Evolutionary conservation across 2,113 vertebrate genomes (phyloP).

Genomic region (Nothoprocta pentlandii): DNA sequence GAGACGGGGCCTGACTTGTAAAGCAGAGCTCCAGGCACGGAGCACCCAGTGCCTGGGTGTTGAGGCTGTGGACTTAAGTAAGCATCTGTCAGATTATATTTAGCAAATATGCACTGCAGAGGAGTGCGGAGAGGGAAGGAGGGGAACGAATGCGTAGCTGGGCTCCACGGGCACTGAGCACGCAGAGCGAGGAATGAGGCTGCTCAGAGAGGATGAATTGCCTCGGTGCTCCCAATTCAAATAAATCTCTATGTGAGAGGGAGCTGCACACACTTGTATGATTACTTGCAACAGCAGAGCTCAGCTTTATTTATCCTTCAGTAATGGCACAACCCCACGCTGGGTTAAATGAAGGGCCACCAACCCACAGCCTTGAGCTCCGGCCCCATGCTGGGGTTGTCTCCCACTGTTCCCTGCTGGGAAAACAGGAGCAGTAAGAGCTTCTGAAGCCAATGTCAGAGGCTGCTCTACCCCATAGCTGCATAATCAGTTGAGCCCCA

Average conservation of each 20-base stretch:
- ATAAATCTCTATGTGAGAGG: neutral
- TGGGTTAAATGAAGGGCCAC: neutral
- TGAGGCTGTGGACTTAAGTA: constrained; percentile 45
- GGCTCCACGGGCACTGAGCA: neutral
- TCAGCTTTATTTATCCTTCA: neutral
- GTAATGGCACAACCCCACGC: neutral
- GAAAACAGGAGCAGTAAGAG: neutral
- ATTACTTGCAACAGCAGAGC: constrained; percentile 6
- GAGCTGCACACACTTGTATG: neutral
- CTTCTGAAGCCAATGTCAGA: neutral
- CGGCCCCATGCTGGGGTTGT: neutral
- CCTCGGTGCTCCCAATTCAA: constrained; percentile 8
- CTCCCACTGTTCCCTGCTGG: neutral
- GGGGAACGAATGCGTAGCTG: neutral
- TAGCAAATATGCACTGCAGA: neutral
- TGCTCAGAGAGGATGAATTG: constrained; percentile 37
- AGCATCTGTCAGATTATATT: constrained; percentile 56
- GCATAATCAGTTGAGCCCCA: neutral
- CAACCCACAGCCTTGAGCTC: neutral
- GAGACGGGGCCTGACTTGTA: neutral
- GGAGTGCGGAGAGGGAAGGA: neutral
- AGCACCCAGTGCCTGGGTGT: neutral
- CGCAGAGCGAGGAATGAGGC: neutral
- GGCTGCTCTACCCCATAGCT: neutral
- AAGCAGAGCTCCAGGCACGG: constrained; percentile 38